Evolutionary conservation across 2,888 invertebrate genomes (phyloP), one percentile per base, ranked within the genome.

Genomic region (Itoplectis maculator): DNA sequence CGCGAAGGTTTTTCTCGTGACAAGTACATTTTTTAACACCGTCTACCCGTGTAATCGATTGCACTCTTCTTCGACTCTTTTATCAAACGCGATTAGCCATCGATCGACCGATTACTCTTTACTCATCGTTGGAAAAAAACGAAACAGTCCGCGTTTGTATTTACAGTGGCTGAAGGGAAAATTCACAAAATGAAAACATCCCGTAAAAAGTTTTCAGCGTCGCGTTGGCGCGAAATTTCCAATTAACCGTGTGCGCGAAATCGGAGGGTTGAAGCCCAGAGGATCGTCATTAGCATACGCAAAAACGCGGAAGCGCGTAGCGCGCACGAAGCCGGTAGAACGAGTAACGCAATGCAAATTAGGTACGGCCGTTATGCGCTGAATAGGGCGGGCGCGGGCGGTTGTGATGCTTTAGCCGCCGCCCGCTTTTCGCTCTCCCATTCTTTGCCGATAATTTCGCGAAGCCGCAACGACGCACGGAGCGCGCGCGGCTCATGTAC

Each of bases 211-310:
- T 61, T 37, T 61, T 61, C 15, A 37, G 47, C 42, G 51, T 20
- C 20, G 23, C 79, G 88, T 88, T 88, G 89, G 89, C 89, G 88
- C 87, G 87, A 87, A 88, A 88, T 87, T 87, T 88, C 86, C 86
- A 79, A 82, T 82, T 79, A 79, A 82, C 51, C 72, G 66, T 76
- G 75, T 49, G 72, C 66, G 73, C 76, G 40, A 8, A n/a, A 29
- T 80, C 79, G 87, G 84, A 59, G 78, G 73, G 68, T 51, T 72
- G 65, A 77, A 69, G 70, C 73, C 45, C 49, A n/a, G 51, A 74
- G 51, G 59, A 75, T 54, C 40, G 79, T 79, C 82, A 84, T 84
- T 79, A 84, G 75, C 75, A 79, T 84, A 76, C 73, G 63, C 82
- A 66, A 80, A 81, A 82, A 68, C 45, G 47, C 51, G n/a, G 45